These are phyloP conservation scores for Diacarnus erythraeanus DNA, from an alignment of 37 sponge, comb jelly and placozoan species.

Conservation along the genomic window DNA sequence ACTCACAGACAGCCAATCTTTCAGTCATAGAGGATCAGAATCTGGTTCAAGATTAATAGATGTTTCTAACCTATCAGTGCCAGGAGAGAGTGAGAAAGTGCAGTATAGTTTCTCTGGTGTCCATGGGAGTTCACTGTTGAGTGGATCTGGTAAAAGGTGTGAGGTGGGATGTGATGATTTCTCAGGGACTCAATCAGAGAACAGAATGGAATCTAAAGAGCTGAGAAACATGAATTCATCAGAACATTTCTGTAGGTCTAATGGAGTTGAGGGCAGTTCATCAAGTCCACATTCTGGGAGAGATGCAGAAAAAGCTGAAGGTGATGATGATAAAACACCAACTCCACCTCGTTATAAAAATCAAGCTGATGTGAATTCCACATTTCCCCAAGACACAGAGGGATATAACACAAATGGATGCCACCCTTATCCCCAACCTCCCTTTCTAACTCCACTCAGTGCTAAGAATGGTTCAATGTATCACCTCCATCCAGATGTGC, in stretches of 20 bases:
- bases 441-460: not conserved
- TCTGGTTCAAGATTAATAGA: not conserved
- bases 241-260: not conserved
- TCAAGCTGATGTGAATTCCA: not conserved
- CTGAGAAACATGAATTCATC: not conserved
- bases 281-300: no score
- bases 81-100: no score
- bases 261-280: no score
- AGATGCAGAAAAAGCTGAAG: no score
- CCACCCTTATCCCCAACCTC: not conserved
- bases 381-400: not conserved
- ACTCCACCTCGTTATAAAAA: not conserved
- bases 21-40: not conserved
- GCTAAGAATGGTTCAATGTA: not conserved
- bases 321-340: not conserved
- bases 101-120: no score
- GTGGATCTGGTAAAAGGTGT: no score
- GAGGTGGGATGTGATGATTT: no score
- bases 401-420: not conserved
- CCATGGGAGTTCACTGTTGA: no score
- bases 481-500: conserved; percentile 5
- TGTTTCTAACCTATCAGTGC: no score
- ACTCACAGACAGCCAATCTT: no score
- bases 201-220: not conserved
- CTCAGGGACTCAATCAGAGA: no score